Evolutionary conservation across 2,888 invertebrate genomes (phyloP).

Genomic region (Tetanocera ferruginea): DNA sequence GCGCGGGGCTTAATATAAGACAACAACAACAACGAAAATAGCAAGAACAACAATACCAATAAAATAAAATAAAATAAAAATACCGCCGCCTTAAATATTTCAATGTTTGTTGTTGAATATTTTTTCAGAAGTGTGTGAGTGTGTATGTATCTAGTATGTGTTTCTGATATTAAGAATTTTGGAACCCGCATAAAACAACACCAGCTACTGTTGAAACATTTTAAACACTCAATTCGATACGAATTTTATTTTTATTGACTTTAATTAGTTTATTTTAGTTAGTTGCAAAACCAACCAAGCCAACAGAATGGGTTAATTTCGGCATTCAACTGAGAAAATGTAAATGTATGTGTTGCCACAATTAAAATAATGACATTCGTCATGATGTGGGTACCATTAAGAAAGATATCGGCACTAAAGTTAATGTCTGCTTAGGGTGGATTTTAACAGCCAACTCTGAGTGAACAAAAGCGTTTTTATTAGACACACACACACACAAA

Average conservation of each 20-base stretch:
- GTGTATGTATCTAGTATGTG: background rate
- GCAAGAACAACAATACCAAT: background rate
- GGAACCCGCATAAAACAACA: constrained; percentile 8
- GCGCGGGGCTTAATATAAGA: constrained; percentile 34
- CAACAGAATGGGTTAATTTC: background rate
- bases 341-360: background rate
- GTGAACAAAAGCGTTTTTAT: background rate
- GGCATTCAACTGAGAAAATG: background rate
- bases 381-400: constrained; percentile 14
- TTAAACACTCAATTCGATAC: constrained; percentile 1
- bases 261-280: constrained; percentile 20
- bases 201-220: background rate
- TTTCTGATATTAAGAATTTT: background rate
- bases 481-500: background rate
- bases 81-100: background rate
- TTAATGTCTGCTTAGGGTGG: background rate
- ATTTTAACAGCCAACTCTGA: background rate
- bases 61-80: background rate
- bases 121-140: no score
- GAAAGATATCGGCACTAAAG: background rate
- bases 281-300: background rate
- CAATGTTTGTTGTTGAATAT: background rate
- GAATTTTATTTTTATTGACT: constrained; percentile 9
- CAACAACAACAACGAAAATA: constrained; percentile 8
- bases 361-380: constrained; percentile 2